These are phyloP conservation scores for Eulemur macaco DNA, from an alignment of 2,113 vertebrate genomes.

Conservation along the genomic window DNA sequence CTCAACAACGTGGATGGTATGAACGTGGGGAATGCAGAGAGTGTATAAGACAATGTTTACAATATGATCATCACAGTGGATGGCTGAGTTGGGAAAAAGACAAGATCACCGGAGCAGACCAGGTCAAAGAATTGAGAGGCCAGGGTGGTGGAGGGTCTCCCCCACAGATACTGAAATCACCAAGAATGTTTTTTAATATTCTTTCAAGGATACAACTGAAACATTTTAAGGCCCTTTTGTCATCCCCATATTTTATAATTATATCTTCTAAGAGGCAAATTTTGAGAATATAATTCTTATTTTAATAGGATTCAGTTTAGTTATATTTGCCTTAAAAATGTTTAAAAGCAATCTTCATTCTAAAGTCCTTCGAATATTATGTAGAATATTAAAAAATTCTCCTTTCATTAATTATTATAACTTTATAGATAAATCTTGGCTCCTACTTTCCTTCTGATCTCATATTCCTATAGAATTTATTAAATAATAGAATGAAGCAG, in stretches of 20 bases:
- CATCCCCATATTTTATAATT: neutral
- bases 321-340: neutral
- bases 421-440: neutral
- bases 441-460: neutral
- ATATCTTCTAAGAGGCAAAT: neutral
- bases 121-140: neutral
- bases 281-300: constrained; percentile 21
- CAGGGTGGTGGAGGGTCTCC: accelerated
- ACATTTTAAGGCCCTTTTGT: neutral
- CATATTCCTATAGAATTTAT: neutral
- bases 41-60: neutral
- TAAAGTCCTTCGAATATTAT: neutral
- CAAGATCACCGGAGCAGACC: neutral
- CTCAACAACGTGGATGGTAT: neutral
- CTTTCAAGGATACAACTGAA: neutral
- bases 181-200: neutral
- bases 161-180: neutral
- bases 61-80: neutral
- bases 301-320: neutral
- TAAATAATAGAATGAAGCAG: neutral
- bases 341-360: neutral
- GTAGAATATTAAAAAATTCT: neutral
- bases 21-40: neutral
- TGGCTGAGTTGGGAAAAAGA: neutral
- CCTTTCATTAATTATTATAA: neutral